A percentile compares a stretch with the other conserved stretches of the same genome.
These are phyloP conservation scores for Ennomos quercinarius DNA, from an alignment of 2,888 invertebrate species.

Conservation along the genomic window DNA sequence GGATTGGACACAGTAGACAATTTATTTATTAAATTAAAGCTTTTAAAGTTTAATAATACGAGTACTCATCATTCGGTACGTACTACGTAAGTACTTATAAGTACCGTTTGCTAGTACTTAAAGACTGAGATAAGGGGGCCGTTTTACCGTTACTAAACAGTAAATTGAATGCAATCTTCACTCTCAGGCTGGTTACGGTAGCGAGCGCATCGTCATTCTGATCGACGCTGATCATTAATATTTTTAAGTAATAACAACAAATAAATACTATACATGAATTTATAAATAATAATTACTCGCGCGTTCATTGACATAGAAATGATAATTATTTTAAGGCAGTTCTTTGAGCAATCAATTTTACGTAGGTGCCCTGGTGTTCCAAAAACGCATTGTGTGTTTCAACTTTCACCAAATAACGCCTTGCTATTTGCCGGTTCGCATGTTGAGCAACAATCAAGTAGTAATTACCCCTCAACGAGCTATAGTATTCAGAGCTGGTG, in stretches of 20 bases:
- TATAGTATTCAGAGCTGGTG: slow-evolving; percentile 27
- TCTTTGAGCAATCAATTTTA: slow-evolving; percentile 28
- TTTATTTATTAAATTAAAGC: too few species aligned
- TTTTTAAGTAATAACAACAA: slow-evolving; percentile 24
- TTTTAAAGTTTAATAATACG: background rate
- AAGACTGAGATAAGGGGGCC: slow-evolving; percentile 46
- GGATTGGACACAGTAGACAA: too few species aligned
- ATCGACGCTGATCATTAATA: slow-evolving; percentile 20
- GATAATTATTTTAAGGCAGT: slow-evolving; percentile 19
- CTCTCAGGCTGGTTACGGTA: slow-evolving; percentile 18
- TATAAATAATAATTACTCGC: slow-evolving; percentile 15
- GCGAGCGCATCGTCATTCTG: slow-evolving; percentile 9
- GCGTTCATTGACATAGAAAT: slow-evolving; percentile 28
- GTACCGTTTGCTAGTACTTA: slow-evolving; percentile 38
- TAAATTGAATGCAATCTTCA: slow-evolving; percentile 33
- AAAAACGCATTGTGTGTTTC: slow-evolving; percentile 52
- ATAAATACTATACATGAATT: slow-evolving; percentile 12
- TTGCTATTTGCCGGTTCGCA: slow-evolving; percentile 49
- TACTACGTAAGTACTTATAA: too few species aligned
- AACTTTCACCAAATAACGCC: slow-evolving; percentile 58
- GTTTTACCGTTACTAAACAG: slow-evolving; percentile 43
- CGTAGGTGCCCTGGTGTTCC: slow-evolving; percentile 38
- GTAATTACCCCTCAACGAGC: slow-evolving; percentile 34
- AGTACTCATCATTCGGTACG: slow-evolving; percentile 2
- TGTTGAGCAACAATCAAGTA: slow-evolving; percentile 42